Conservation (phyloP, 2,113 vertebrate genomes). For the Zosterops hypoxanthus region DNA sequence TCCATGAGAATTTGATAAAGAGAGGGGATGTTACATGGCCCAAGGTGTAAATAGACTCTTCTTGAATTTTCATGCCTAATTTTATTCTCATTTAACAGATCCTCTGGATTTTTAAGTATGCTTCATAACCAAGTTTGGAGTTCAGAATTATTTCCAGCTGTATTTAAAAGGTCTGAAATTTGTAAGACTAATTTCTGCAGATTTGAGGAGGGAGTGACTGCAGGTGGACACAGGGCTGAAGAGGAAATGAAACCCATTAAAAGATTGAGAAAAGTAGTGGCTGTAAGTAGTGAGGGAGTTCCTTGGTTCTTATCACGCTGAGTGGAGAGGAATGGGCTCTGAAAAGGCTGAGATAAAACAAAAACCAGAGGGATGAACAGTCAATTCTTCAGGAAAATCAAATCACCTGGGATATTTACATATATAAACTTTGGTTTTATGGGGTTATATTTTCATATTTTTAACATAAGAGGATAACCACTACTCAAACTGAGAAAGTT, state of each 20-base stretch:
- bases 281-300: accelerated
- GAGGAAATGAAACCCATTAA: not conserved
- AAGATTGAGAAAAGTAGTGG: not conserved
- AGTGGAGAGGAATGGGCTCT: not conserved
- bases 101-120: not conserved
- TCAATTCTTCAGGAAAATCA: not conserved
- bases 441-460: not conserved
- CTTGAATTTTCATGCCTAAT: not conserved
- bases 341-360: not conserved
- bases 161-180: not conserved
- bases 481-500: not conserved
- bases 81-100: not conserved
- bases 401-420: not conserved
- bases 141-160: not conserved
- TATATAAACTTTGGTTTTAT: not conserved
- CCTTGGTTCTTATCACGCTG: not conserved
- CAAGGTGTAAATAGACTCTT: not conserved
- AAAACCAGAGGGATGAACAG: not conserved
- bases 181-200: not conserved
- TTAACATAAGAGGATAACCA: not conserved
- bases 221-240: not conserved
- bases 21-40: not conserved
- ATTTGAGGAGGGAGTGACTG: not conserved
- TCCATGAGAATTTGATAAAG: not conserved
- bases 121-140: accelerated